phyloP scores from a whole-genome alignment of 2,888 invertebrate genomes.

The Rutpela maculata region DNA sequence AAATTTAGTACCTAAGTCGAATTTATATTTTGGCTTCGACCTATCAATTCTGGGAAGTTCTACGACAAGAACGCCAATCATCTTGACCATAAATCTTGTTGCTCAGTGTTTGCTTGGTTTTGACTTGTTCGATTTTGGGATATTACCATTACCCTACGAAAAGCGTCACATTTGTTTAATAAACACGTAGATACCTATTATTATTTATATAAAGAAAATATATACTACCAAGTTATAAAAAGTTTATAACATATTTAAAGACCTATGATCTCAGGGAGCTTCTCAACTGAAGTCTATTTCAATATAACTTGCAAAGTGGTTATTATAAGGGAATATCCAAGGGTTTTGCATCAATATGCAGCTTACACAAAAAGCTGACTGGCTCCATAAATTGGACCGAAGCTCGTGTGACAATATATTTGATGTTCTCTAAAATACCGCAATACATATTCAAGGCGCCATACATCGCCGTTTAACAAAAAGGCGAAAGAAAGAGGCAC shows the following conservation, averaged over 20 bases:
- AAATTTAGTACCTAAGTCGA: no score
- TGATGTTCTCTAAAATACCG: slow-evolving; percentile 48
- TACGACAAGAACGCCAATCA: no score
- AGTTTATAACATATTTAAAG: slow-evolving; percentile 13
- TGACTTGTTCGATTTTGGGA: no score
- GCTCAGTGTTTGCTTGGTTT: no score
- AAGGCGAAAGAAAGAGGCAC: slow-evolving; percentile 57
- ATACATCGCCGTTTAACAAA: slow-evolving; percentile 56
- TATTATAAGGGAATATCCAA: slow-evolving; percentile 33
- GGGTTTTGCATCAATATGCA: slow-evolving; percentile 22
- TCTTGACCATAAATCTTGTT: no score
- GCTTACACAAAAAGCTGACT: slow-evolving; percentile 32
- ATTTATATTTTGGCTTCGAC: no score
- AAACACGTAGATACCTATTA: no score
- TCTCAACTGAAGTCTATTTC: slow-evolving; percentile 19
- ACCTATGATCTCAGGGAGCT: background rate
- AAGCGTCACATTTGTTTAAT: no score
- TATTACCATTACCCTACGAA: no score
- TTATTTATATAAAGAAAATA: no score
- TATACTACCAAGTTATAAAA: slow-evolving; percentile 9
- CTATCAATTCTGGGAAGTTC: no score
- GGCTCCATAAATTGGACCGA: slow-evolving; percentile 22
- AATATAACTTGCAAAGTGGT: slow-evolving; percentile 24
- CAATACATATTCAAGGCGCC: slow-evolving; percentile 61
- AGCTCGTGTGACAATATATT: slow-evolving; percentile 48